phyloP scores from a whole-genome alignment of 2,888 invertebrate species.

The Heteropelma amictum region DNA sequence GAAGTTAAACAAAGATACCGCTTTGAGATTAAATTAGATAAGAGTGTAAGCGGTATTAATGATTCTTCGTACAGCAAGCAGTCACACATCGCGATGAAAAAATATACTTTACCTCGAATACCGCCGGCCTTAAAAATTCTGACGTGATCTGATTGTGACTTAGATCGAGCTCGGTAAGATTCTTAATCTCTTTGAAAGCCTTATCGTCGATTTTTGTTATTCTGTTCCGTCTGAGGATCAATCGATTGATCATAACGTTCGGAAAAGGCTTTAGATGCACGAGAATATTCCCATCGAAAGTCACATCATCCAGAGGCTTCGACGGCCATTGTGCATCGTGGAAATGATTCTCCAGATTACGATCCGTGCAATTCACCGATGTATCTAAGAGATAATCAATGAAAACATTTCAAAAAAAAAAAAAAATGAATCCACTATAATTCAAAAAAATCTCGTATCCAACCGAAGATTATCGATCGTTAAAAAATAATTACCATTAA shows the following conservation, averaged over 20 bases:
- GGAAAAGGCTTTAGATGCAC: constrained; percentile 80
- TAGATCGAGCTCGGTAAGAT: constrained; percentile 83
- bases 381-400: constrained; percentile 50
- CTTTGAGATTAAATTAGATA: too few species aligned
- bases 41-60: too few species aligned
- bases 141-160: constrained; percentile 84
- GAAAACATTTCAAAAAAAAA: too few species aligned
- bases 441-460: background rate
- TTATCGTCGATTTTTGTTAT: constrained; percentile 82
- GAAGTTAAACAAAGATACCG: too few species aligned
- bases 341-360: constrained; percentile 79
- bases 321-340: constrained; percentile 80
- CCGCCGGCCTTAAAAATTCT: constrained; percentile 81
- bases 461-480: too few species aligned
- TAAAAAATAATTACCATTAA: too few species aligned
- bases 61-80: background rate
- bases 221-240: constrained; percentile 83
- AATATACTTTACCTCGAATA: constrained; percentile 82
- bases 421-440: background rate
- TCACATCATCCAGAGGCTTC: constrained; percentile 69
- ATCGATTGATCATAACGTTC: constrained; percentile 77
- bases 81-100: background rate
- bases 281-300: constrained; percentile 67
- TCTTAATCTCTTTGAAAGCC: constrained; percentile 83
- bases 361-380: constrained; percentile 80